Evolutionary conservation across 2,113 vertebrate genomes (phyloP).

Genomic region (Puntigrus tetrazona): DNA sequence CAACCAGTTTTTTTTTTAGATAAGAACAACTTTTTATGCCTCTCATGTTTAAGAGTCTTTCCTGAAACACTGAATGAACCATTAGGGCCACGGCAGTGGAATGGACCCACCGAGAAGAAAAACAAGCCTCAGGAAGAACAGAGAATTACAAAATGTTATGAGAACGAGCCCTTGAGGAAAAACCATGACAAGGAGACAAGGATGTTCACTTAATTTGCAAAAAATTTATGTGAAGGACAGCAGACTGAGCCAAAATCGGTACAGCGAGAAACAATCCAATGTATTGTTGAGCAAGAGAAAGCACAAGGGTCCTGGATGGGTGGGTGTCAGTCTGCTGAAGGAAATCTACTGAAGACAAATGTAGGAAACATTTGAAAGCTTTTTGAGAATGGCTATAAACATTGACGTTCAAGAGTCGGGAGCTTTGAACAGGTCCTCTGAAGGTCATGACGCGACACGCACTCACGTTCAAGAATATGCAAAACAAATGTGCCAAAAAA

Average conservation of each 20-base stretch:
- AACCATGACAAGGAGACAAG: background rate
- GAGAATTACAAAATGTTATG: constrained; percentile 2
- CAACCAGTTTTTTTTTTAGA: background rate
- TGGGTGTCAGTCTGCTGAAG: constrained; percentile 26
- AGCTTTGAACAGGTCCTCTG: constrained; percentile 2
- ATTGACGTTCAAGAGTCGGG: background rate
- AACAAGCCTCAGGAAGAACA: background rate
- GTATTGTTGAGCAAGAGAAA: constrained; percentile 12
- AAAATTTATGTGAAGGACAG: background rate
- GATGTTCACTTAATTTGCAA: background rate
- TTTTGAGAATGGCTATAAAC: background rate
- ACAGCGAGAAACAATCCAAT: constrained; percentile 33
- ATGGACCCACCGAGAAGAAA: background rate
- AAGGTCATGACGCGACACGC: background rate
- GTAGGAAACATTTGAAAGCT: constrained; percentile 39
- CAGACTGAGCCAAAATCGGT: background rate
- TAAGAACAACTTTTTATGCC: background rate
- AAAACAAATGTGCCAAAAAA: background rate
- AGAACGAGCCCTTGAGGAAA: constrained; percentile 9
- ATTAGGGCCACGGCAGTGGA: background rate
- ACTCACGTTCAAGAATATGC: background rate
- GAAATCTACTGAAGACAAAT: constrained; percentile 34
- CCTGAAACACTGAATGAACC: background rate
- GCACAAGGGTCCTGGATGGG: constrained; percentile 53
- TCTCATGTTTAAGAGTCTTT: background rate